Evolutionary conservation across 2,113 vertebrate species (phyloP), one percentile per base, ranked within the genome.

Genomic region (Hemibagrus wyckioides): DNA sequence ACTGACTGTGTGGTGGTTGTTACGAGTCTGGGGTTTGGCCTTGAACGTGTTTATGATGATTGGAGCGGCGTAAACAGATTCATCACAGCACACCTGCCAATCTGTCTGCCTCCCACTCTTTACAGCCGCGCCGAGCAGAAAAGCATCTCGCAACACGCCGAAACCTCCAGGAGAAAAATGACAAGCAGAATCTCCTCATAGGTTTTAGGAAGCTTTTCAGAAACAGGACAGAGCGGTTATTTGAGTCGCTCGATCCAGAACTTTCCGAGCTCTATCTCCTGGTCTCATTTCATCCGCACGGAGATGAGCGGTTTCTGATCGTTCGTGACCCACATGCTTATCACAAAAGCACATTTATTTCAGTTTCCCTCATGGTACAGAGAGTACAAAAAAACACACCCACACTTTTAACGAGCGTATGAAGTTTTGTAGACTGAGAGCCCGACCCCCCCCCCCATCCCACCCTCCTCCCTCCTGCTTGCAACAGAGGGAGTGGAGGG

Each of bases 21-120:
- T 91, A 83, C 13, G 65, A 83, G 85, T 89, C 69, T 88, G 86
- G 76, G 67, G 86, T 89, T 87, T 85, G 79, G 83, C 28, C 48
- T 33, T 14, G 9, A 54, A 7, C 23, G 52, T 59, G 65, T 57
- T 82, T 82, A 28, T 50, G 79, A 71, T 30, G 63, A 69, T 73
- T 57, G 23, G 1, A 39, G 17, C 25, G 19, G 3, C 21, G 28
- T 33, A 85, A 82, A 82, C 63, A 80, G 41, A 75, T 71, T 39
- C 56, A 80, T 75, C 86, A 44, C n/a, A 57, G 10, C 41, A 69
- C 67, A 41, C 80, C 85, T 82, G 75, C 1, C 30, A 28, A 7
- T 41, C 52, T 28, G 6, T 4, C 50, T 21, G 17, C n/a, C 50
- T 54, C 50, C 7, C 76, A 10, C 28, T 33, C 76, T 30, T 33